phyloP scores from a whole-genome alignment of 2,888 invertebrate species.

The Sinotaia quadrata region DNA sequence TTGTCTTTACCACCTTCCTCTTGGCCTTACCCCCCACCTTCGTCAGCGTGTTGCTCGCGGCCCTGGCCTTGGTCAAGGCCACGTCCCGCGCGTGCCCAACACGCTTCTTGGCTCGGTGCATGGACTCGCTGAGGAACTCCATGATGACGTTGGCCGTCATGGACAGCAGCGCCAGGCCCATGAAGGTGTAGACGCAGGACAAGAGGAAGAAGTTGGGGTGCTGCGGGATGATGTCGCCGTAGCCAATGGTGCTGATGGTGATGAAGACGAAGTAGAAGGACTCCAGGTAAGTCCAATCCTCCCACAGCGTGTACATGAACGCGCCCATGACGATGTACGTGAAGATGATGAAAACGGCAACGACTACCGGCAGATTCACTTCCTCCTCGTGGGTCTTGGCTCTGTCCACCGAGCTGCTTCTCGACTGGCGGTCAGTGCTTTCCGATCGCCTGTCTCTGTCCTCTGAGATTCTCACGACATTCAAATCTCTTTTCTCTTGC shows the following conservation, averaged over 20 bases:
- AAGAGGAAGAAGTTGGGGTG: constrained; percentile 92
- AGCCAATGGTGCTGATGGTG: constrained; percentile 97
- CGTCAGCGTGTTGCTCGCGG: constrained; percentile 43
- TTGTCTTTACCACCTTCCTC: not conserved
- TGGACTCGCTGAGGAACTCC: constrained; percentile 55
- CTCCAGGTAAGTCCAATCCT: constrained; percentile 90
- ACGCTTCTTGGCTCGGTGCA: constrained; percentile 53
- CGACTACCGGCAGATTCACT: constrained; percentile 91
- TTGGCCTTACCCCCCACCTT: constrained; percentile 33
- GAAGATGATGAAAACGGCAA: constrained; percentile 87
- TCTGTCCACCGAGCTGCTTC: not conserved
- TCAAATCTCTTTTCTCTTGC: too few relatives aligned
- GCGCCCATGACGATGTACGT: constrained; percentile 91
- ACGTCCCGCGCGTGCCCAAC: constrained; percentile 45
- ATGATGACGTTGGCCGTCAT: constrained; percentile 96
- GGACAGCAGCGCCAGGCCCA: constrained; percentile 94
- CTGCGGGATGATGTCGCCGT: constrained; percentile 90
- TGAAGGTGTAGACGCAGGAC: constrained; percentile 92
- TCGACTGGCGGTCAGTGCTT: constrained; percentile 2
- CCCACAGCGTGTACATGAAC: constrained; percentile 79
- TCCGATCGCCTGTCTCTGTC: not conserved
- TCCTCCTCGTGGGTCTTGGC: constrained; percentile 76
- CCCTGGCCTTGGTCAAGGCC: constrained; percentile 35
- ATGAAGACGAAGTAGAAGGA: constrained; percentile 98
- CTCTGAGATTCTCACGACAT: too few relatives aligned